Percentiles rank a stretch among this genome's conserved stretches.
Conservation (phyloP, 2,888 invertebrate genomes). For the Willowsia nigromaculata region DNA sequence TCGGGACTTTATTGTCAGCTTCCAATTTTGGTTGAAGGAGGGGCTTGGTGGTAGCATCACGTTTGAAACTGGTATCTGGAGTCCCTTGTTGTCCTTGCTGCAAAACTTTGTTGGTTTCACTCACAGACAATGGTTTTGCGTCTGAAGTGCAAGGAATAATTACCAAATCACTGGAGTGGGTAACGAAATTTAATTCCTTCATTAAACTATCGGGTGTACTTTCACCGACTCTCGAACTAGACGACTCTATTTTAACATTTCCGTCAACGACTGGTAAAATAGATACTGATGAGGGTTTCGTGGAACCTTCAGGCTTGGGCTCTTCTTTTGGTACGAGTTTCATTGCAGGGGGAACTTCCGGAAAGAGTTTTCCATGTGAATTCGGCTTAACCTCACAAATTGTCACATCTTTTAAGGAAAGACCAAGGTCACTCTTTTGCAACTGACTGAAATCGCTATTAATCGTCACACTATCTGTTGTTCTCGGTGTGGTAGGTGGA, state of each 20-base stretch:
- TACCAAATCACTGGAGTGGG: conserved; percentile 69
- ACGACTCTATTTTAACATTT: conserved; percentile 33
- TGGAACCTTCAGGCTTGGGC: neutral
- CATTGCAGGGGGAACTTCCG: conserved; percentile 6
- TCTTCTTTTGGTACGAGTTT: conserved; percentile 39
- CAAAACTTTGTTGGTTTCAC: conserved; percentile 63
- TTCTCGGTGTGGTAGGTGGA: neutral
- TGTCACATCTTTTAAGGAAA: conserved; percentile 66
- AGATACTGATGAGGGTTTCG: conserved; percentile 54
- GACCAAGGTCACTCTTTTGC: conserved; percentile 64
- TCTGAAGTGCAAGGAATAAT: conserved; percentile 69
- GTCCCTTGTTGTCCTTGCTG: conserved; percentile 53
- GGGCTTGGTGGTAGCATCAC: neutral
- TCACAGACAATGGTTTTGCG: conserved; percentile 58
- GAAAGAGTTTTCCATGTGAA: conserved; percentile 36
- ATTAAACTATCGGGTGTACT: conserved; percentile 47
- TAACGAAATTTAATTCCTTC: conserved; percentile 63
- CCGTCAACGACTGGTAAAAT: conserved; percentile 63
- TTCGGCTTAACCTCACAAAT: conserved; percentile 66
- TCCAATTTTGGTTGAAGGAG: conserved; percentile 7
- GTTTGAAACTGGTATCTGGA: neutral
- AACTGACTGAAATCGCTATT: conserved; percentile 53
- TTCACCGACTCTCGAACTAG: neutral
- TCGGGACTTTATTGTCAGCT: conserved; percentile 45
- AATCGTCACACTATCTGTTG: neutral